A percentile compares a stretch with the other conserved stretches of the same genome.
phyloP scores from a whole-genome alignment of 2,888 invertebrate species.

The Notodonta dromedarius region DNA sequence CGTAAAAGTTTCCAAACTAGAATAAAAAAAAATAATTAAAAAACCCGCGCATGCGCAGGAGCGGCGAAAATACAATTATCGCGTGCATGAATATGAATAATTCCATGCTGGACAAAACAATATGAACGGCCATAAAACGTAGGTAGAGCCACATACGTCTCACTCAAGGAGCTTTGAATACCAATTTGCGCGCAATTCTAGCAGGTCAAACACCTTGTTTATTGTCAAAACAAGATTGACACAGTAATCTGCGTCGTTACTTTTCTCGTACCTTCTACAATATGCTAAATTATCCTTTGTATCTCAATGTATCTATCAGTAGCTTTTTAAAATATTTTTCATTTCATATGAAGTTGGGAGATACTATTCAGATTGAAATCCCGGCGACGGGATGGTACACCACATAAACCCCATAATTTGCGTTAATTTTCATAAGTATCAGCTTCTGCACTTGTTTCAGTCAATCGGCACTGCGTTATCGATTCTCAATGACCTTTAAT shows the following conservation, averaged over 20 bases:
- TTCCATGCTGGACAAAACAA: background rate
- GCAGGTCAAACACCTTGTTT: slow-evolving; percentile 37
- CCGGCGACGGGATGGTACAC: background rate
- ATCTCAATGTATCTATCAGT: no score
- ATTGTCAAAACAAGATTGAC: slow-evolving; percentile 26
- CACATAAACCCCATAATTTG: background rate
- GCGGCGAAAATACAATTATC: background rate
- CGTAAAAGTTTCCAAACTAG: background rate
- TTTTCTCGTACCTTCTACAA: slow-evolving; percentile 10
- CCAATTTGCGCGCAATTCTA: slow-evolving; percentile 33
- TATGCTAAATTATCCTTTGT: no score
- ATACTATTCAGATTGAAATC: no score
- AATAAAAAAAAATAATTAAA: background rate
- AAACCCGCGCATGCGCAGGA: background rate
- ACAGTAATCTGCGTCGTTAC: slow-evolving; percentile 20
- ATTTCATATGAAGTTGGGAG: no score
- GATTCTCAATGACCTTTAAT: slow-evolving; percentile 27
- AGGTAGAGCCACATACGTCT: background rate
- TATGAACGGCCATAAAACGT: background rate
- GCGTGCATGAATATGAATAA: background rate
- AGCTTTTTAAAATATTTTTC: no score
- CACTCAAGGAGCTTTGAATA: slow-evolving; percentile 20
- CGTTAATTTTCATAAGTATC: background rate
- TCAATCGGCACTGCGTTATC: slow-evolving; percentile 24
- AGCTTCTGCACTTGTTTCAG: slow-evolving; percentile 19